Base-by-base conservation (phyloP, 2,888 invertebrate genomes). In the Limnephilus lunatus region DNA sequence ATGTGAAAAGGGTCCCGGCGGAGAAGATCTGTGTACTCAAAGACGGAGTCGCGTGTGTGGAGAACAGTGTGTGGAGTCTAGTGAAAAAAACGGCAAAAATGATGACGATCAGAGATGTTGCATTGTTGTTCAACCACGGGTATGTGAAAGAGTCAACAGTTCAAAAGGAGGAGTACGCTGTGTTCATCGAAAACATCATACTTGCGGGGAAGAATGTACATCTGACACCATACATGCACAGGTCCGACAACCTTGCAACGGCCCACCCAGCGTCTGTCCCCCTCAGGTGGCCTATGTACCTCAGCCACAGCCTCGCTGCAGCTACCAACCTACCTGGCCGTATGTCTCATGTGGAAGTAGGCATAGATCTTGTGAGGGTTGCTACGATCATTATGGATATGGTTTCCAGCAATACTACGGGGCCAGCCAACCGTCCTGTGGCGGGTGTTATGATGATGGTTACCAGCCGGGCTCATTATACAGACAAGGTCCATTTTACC, bases 191-290 rank as follows among this genome's bases (percentile, higher is more conserved):
- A 94, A 95, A 86, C 93, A 94, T 81, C 93, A 90, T 83, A 94
- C 93, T 83, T 95, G 95, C 93, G 95, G 95, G 5, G 93, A 94
- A 30, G 94, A 94, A 35, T 95, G 95, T 94, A 94, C 93, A 30
- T 94, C 95, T 12, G 92, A 94, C 3, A 95, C 95, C 30, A 94
- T 95, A 44, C 95, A 95, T 91, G 94, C 94, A 68, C 95, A 95
- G 93, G 93, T 93, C 19, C 89, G 94, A 48, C 93, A 93, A 85
- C 90, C 90, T 3, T 94, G 93, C 86, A 81, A 80, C 25, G 94
- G 93, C 30, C 39, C 92, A 0, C 82, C 91, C 12, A 32, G 94
- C 94, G 9, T 91, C 93, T 85, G 95, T 95, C 93, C 94, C 94
- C 68, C 94, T 94, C 85, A 94, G 94, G 93, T 94, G 94, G 11